A percentile compares a stretch with the other conserved stretches of the same genome.
Evolutionary conservation across 2,113 vertebrate genomes (phyloP).

Genomic region (Cryptotis parvus): DNA sequence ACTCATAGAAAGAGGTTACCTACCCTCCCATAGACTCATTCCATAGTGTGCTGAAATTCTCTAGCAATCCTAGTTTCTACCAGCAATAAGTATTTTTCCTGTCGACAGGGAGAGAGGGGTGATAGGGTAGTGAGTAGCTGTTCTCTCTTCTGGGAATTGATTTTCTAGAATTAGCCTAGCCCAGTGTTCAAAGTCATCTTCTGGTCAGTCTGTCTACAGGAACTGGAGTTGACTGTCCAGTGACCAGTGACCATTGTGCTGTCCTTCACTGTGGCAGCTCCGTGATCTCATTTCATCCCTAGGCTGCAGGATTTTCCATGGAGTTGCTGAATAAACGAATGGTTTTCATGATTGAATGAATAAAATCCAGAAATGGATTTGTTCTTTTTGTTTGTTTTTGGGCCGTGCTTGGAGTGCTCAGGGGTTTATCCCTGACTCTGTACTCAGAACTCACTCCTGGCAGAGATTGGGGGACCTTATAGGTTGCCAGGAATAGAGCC

Average conservation of each 20-base stretch:
- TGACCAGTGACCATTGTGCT: not conserved
- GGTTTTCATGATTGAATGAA: not conserved
- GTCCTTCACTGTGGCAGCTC: not conserved
- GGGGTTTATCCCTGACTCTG: too few species aligned
- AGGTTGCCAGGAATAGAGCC: not conserved
- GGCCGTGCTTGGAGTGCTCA: too few species aligned
- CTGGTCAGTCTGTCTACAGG: not conserved
- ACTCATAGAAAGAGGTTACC: too few species aligned
- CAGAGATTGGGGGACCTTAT: too few species aligned
- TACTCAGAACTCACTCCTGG: too few species aligned
- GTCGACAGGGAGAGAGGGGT: not conserved
- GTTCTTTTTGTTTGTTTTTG: too few species aligned
- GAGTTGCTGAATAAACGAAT: not conserved
- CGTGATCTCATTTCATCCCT: not conserved
- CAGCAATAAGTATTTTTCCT: too few species aligned
- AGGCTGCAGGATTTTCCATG: not conserved
- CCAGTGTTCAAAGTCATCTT: not conserved
- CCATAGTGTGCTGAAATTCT: not conserved
- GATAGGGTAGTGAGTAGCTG: accelerated
- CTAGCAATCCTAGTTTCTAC: not conserved
- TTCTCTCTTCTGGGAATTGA: too few species aligned
- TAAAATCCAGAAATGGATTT: not conserved
- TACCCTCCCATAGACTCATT: not conserved
- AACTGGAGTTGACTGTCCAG: not conserved
- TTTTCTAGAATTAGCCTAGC: not conserved